Conservation (phyloP, 1,140 invertebrate genomes). For the Asbolus verrucosus region DNA sequence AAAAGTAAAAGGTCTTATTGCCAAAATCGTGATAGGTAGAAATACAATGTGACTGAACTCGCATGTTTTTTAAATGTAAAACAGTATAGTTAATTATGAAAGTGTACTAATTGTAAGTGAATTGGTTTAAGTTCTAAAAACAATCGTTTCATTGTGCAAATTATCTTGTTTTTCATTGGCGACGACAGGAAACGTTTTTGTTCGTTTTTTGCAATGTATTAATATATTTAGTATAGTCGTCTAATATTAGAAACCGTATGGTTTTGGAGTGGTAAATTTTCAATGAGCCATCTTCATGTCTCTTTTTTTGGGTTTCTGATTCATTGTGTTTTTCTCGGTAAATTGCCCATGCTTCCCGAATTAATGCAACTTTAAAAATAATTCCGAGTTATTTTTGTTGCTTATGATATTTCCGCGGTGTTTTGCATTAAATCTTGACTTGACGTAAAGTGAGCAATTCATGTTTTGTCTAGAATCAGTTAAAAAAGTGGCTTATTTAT, state of each 20-base stretch:
- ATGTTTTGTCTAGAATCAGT: constrained; percentile 22
- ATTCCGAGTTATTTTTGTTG: not conserved
- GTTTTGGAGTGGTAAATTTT: constrained; percentile 16
- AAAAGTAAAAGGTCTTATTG: too few species aligned
- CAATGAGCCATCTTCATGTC: constrained; percentile 23
- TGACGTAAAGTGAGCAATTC: too few species aligned
- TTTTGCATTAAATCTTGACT: too few species aligned
- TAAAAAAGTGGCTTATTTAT: constrained; percentile 24
- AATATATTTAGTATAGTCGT: constrained; percentile 24
- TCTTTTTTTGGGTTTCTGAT: constrained; percentile 24
- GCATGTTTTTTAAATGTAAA: constrained; percentile 2
- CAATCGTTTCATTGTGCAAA: constrained; percentile 28
- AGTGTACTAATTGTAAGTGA: constrained; percentile 26
- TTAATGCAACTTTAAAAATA: constrained; percentile 16
- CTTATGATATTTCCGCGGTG: not conserved
- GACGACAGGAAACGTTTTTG: constrained; percentile 19
- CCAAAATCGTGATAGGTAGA: too few species aligned
- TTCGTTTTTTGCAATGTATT: constrained; percentile 25
- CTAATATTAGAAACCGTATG: constrained; percentile 22
- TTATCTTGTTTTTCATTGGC: not conserved
- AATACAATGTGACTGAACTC: too few species aligned
- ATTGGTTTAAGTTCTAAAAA: constrained; percentile 20
- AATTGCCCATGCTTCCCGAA: not conserved
- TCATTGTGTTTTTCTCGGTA: constrained; percentile 5
- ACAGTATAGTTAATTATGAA: constrained; percentile 13